phyloP scores from a whole-genome alignment of 2,797 vertebrate genomes.

The Lagocephalus sceleratus region DNA sequence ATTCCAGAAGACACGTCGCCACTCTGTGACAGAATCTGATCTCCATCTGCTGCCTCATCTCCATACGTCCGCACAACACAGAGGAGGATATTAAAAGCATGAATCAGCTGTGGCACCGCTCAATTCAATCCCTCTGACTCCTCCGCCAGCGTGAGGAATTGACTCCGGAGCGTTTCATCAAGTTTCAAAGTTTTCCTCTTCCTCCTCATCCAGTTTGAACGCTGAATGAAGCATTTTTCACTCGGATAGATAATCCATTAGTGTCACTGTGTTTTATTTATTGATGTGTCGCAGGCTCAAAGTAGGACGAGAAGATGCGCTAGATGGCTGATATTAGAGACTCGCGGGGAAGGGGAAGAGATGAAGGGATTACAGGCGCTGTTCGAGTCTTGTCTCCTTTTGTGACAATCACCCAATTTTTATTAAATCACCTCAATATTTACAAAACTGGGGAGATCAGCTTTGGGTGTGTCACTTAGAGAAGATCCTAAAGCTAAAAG shows the following conservation, averaged over 20 bases:
- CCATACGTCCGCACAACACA: slow-evolving; percentile 32
- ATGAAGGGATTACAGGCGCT: slow-evolving; percentile 18
- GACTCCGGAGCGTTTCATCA: slow-evolving; percentile 40
- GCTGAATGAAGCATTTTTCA: slow-evolving; percentile 65
- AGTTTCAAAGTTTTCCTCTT: slow-evolving; percentile 15
- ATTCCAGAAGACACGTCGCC: slow-evolving; percentile 28
- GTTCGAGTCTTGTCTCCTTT: slow-evolving; percentile 11
- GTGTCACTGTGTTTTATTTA: slow-evolving; percentile 66
- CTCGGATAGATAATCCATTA: slow-evolving; percentile 61
- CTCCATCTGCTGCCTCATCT: slow-evolving; percentile 30
- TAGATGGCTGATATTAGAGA: slow-evolving; percentile 48
- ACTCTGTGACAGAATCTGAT: slow-evolving; percentile 18
- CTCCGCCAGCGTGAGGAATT: slow-evolving; percentile 39
- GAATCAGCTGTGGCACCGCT: slow-evolving; percentile 46
- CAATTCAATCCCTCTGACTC: slow-evolving; percentile 41
- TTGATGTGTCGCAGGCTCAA: slow-evolving; percentile 66
- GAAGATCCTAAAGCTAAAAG: no score
- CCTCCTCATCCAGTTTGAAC: slow-evolving; percentile 21
- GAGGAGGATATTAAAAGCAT: slow-evolving; percentile 51
- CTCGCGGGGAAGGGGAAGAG: slow-evolving; percentile 26
- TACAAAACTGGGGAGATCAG: no score
- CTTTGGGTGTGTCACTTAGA: no score
- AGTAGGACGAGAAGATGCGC: slow-evolving; percentile 62
- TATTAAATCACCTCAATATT: background rate
- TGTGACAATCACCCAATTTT: slow-evolving; percentile 4